Evolutionary conservation across 2,797 vertebrate species (phyloP).

Genomic region (Luscinia luscinia): DNA sequence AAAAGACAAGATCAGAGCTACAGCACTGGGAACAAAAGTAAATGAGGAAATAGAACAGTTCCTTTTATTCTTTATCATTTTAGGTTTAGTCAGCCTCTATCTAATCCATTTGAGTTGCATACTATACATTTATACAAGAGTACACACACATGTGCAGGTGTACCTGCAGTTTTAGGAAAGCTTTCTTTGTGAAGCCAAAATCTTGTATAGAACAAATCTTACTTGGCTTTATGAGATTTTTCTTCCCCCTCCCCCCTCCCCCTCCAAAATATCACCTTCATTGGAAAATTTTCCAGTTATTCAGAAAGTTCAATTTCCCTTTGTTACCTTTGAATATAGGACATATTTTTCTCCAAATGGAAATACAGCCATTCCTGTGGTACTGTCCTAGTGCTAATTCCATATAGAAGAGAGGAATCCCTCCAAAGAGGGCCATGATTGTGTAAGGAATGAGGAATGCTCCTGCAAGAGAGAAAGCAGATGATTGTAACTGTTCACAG

Average conservation of each 20-base stretch:
- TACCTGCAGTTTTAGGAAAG: not conserved
- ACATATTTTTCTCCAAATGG: constrained; percentile 97
- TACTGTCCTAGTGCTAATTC: constrained; percentile 97
- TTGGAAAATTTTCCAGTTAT: not conserved
- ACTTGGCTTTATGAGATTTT: not conserved
- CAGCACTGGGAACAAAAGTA: not conserved
- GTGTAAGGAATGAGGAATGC: constrained; percentile 96
- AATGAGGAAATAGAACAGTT: not conserved
- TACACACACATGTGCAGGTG: not conserved
- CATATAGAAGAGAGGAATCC: constrained; percentile 99
- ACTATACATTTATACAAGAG: accelerated
- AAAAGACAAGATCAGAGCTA: not conserved
- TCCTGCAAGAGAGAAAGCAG: constrained; percentile 77
- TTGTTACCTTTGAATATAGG: constrained; percentile 97
- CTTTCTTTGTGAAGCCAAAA: not conserved
- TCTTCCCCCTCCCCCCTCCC: too few species aligned
- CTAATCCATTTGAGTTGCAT: not conserved
- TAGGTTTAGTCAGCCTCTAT: not conserved
- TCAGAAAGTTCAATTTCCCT: not conserved
- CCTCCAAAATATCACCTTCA: not conserved
- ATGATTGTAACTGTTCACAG: not conserved
- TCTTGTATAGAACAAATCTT: not conserved
- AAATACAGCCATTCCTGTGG: constrained; percentile 96
- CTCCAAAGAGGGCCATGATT: constrained; percentile 97
- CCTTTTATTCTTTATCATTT: not conserved